Evolutionary conservation across 92 coral and sea anemone genomes (phyloP).

Genomic region (Actinostola sp.): DNA sequence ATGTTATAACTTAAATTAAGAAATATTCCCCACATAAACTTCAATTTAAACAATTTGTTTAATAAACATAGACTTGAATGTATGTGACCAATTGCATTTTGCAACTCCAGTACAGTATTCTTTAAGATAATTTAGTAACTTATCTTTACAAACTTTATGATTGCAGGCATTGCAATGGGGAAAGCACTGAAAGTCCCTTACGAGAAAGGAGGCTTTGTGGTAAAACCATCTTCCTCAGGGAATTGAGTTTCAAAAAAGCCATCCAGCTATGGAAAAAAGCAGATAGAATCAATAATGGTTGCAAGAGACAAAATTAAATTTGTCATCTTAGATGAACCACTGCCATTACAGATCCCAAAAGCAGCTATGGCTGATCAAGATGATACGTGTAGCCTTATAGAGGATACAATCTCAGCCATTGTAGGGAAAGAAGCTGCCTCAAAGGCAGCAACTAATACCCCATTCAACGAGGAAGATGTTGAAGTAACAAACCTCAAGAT

Average conservation of each 20-base stretch:
- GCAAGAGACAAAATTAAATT: conserved; percentile 50
- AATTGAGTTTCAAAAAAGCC: conserved; percentile 61
- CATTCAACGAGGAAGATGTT: conserved; percentile 43
- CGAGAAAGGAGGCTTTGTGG: conserved; percentile 59
- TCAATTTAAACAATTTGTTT: too few species aligned
- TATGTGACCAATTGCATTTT: too few species aligned
- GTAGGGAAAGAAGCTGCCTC: conserved; percentile 10
- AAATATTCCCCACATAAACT: too few species aligned
- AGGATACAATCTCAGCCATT: conserved; percentile 39
- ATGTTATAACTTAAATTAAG: too few species aligned
- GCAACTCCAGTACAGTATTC: too few species aligned
- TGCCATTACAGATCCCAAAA: neutral
- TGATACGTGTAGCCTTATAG: too few species aligned
- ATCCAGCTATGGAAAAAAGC: conserved; percentile 60
- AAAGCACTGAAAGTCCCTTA: conserved; percentile 53
- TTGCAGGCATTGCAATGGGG: conserved; percentile 56
- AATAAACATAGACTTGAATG: too few species aligned
- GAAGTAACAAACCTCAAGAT: conserved; percentile 50
- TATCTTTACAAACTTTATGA: too few species aligned
- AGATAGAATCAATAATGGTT: conserved; percentile 54
- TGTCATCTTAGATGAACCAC: conserved; percentile 17
- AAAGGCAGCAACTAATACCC: conserved; percentile 1
- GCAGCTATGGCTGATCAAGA: too few species aligned
- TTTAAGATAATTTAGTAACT: too few species aligned
- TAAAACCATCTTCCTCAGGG: conserved; percentile 60